Base-by-base conservation (phyloP, 2,797 vertebrate genomes). In the Prunella strophiata region DNA sequence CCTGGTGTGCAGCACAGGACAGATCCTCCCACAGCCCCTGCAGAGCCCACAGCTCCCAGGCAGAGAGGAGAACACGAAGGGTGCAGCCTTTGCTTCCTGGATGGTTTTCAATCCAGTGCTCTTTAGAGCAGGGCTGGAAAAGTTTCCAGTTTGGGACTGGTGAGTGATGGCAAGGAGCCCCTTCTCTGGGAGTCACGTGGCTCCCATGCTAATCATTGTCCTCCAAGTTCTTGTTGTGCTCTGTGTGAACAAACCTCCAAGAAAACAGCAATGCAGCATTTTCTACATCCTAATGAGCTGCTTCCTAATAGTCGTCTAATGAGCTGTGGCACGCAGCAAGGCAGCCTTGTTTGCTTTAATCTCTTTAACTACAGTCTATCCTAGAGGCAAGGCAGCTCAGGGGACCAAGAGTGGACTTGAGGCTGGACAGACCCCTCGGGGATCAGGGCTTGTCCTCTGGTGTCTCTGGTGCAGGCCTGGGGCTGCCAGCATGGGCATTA, bases 271-370 rank as follows among this genome's bases (percentile, higher is more conserved):
- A 58, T 84, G 73, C 80, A 93, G 80, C 62, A 27, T 86, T 91
- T 95, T 72, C 80, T 58, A 84, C 88, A 86, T 88, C 86, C 70
- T 93, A 96, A 95, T 91, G 88, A 95, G 84, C 71, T 89, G 76
- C 73, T 92, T 86, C 82, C 84, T 95, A 87, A 88, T 58, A 84
- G 74, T 78, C 92, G 34, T 58, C 77, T 93, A 95, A 94, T 66
- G 84, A 94, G 78, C 92, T 94, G 92, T 95, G 68, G 88, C 80
- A 96, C 81, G 38, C 67, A 79, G 71, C 32, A 82, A 87, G 88
- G 48, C 17, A 71, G 52, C 52, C 59, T 71, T 82, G 77, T 85
- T 90, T 76, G 40, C 87, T 91, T 93, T 94, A 76, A 92, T 92
- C 55, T 79, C 36, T 92, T 72, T 82, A 92, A 75, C 86, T 91